Percentiles rank a stretch among this genome's conserved stretches.
Conservation (phyloP, 2,797 vertebrate species). For the Huso huso region DNA sequence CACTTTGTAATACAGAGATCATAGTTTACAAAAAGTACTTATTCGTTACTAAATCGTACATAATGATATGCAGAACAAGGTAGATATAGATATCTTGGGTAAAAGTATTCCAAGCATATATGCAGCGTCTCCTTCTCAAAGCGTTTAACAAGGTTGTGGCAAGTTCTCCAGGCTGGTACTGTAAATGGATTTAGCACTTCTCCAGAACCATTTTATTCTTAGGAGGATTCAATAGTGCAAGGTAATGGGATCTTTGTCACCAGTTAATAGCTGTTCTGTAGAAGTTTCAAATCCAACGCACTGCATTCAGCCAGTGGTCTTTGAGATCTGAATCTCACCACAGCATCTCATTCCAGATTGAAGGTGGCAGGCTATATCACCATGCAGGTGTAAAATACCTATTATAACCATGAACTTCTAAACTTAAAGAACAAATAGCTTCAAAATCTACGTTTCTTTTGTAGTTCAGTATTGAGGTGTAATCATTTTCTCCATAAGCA, state of each 20-base stretch:
- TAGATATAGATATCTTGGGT: slow-evolving; percentile 47
- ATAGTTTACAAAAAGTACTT: slow-evolving; percentile 56
- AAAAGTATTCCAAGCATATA: slow-evolving; percentile 43
- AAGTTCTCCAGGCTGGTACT: slow-evolving; percentile 27
- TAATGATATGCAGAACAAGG: slow-evolving; percentile 41
- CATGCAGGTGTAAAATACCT: too few relatives aligned
- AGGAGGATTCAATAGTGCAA: not conserved
- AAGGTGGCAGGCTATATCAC: too few relatives aligned
- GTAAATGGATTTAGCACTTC: slow-evolving; percentile 32
- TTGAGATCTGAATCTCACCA: too few relatives aligned
- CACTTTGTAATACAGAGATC: slow-evolving; percentile 80
- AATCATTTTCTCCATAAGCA: too few relatives aligned
- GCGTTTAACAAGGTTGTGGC: slow-evolving; percentile 1
- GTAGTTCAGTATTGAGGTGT: too few relatives aligned
- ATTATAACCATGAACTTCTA: too few relatives aligned
- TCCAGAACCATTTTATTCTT: slow-evolving; percentile 1
- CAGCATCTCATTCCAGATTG: too few relatives aligned
- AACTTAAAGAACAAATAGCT: too few relatives aligned
- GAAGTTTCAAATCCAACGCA: not conserved
- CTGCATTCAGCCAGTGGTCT: not conserved
- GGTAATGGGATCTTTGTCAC: not conserved
- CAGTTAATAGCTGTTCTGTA: not conserved
- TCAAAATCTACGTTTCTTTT: too few relatives aligned
- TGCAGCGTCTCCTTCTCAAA: slow-evolving; percentile 30
- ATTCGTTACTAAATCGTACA: slow-evolving; percentile 41